phyloP scores from a whole-genome alignment of 2,797 vertebrate species.

The Darevskia mixta region DNA sequence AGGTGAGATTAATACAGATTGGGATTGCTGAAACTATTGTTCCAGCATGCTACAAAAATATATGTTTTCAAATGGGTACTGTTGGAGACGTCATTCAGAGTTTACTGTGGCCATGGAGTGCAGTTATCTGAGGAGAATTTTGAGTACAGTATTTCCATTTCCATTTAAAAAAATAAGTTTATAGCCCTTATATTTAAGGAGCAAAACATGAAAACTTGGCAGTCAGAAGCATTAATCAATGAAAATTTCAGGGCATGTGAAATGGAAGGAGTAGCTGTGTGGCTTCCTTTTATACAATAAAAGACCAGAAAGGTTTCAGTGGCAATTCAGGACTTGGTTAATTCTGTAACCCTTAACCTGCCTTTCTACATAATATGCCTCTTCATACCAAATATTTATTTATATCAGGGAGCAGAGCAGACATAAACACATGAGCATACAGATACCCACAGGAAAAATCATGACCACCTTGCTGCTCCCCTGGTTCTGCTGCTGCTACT shows the following conservation, averaged over 20 bases:
- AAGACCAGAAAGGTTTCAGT: neutral
- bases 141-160: neutral
- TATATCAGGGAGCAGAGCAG: neutral
- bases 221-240: neutral
- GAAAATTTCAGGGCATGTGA: neutral
- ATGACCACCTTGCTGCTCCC: neutral
- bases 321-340: neutral
- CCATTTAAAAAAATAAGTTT: neutral
- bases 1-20: neutral
- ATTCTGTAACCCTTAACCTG: neutral
- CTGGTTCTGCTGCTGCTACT: neutral
- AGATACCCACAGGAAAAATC: no score
- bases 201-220: neutral
- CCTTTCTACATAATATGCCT: neutral
- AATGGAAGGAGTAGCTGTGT: neutral
- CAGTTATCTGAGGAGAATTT: neutral
- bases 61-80: neutral
- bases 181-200: neutral
- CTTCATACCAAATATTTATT: neutral
- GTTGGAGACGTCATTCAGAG: neutral
- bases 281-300: neutral
- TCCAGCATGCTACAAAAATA: neutral
- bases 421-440: no score
- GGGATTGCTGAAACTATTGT: neutral
- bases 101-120: neutral